Percentiles rank a stretch among this genome's conserved stretches.
Conservation (phyloP, 2,888 invertebrate genomes). For the Caenorhabditis sp. region DNA sequence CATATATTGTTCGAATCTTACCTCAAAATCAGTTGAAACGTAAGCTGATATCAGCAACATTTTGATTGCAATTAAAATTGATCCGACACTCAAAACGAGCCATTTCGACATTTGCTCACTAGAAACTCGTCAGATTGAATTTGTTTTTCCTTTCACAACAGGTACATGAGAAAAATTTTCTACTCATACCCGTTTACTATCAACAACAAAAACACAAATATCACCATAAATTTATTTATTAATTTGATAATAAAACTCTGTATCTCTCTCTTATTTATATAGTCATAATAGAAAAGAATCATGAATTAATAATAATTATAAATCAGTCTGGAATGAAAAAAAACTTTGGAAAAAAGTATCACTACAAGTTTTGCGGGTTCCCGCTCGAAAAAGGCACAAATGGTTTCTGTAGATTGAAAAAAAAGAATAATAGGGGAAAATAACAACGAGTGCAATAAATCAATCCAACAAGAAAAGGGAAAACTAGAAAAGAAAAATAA, state of each 20-base stretch:
- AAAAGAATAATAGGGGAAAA: neutral
- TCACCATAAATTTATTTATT: neutral
- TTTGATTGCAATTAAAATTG: constrained; percentile 46
- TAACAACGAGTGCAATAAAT: neutral
- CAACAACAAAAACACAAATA: neutral
- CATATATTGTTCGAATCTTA: constrained; percentile 11
- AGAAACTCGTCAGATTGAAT: too few species aligned
- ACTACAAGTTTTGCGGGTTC: constrained; percentile 13
- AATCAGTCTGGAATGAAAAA: constrained; percentile 15
- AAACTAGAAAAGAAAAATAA: constrained; percentile 9
- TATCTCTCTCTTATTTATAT: neutral
- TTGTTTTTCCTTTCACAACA: neutral
- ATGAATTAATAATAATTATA: neutral
- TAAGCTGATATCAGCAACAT: constrained; percentile 53
- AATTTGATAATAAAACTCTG: neutral
- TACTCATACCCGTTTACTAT: neutral
- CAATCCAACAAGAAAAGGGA: neutral
- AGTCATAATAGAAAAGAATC: constrained; percentile 7
- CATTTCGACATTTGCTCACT: too few species aligned
- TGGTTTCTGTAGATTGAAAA: neutral
- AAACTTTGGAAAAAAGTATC: constrained; percentile 11
- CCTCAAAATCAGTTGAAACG: constrained; percentile 70
- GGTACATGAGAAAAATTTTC: neutral
- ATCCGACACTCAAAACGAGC: neutral
- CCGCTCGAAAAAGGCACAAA: constrained; percentile 5